Evolutionary conservation across 2,888 invertebrate species (phyloP), one percentile per base, ranked within the genome.

Genomic region (Bedellia somnulentella): DNA sequence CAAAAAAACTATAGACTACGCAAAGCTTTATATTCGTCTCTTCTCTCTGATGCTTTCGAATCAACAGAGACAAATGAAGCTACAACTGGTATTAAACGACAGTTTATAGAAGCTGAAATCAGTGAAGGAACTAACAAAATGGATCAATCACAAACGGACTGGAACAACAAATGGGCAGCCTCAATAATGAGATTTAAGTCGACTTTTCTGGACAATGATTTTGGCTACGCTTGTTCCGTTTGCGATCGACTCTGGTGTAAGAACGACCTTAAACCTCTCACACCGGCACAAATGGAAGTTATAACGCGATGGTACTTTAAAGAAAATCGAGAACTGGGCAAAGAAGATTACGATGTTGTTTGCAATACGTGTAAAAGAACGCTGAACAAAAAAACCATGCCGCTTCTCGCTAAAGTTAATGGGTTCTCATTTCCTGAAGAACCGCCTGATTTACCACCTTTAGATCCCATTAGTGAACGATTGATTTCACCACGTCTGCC

Each of bases 241-340:
- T 56, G 53, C 34, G 57, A 56, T 40, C 32, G 54, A 46, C 29
- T 57, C 14, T 57, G 54, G 52, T 57, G 46, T 27, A 48, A 37
- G 32, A 50, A 53, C 5, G 55, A 57, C 39, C 44, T 55, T 3
- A 52, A 54, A 47, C 5, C 18, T 43, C 48, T 47, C 45, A 48
- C 47, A 49, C 47, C 43, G 0, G 37, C 37, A 45, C 46, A 52
- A 15, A 42, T 52, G 23, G 0, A 49, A 43, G 46, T 52, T 0
- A 48, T 49, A 0, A 47, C 47, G 40, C 42, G 49, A 32, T 41
- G 44, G 42, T 40, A 33, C 26, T 29, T 38, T 24, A 41, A 29
- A 31, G 18, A 18, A 18, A 18, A 8, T 18, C 18, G 18, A 8
- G 18, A 18, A 5, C 9, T n/a, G n/a, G n/a, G n/a, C n/a, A n/a